Percentiles rank a stretch among this genome's conserved stretches.
Conservation (phyloP, 1,140 invertebrate species). For the Akabosia matsudoensis region DNA sequence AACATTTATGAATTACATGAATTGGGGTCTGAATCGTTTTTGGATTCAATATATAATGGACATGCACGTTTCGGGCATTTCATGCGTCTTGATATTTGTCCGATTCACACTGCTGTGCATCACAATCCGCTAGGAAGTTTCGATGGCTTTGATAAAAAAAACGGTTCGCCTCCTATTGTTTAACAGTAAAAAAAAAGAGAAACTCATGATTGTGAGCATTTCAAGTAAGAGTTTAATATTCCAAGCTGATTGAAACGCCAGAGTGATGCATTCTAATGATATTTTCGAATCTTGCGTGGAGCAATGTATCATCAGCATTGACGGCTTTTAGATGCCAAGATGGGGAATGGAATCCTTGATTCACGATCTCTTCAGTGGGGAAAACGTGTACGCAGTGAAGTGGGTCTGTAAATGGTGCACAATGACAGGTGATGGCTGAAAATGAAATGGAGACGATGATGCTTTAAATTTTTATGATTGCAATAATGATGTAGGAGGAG, state of each 20-base stretch:
- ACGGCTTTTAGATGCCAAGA: too few species aligned
- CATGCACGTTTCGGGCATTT: too few species aligned
- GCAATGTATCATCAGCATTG: background rate
- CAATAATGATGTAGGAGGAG: background rate
- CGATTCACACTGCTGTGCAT: background rate
- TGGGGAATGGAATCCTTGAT: too few species aligned
- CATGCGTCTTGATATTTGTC: too few species aligned
- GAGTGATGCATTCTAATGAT: background rate
- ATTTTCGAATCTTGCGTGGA: background rate
- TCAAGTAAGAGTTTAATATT: too few species aligned
- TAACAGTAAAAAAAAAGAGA: background rate
- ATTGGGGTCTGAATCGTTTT: too few species aligned
- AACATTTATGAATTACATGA: too few species aligned
- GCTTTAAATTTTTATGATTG: background rate
- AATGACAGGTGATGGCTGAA: background rate
- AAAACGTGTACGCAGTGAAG: too few species aligned
- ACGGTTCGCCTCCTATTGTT: background rate
- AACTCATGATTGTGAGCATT: too few species aligned
- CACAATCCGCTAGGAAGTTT: background rate
- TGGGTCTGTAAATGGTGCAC: too few species aligned
- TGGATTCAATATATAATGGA: too few species aligned
- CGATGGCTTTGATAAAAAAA: background rate
- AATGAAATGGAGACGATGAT: background rate
- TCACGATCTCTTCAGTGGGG: too few species aligned
- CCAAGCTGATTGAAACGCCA: background rate